Conservation (phyloP, 2,888 invertebrate genomes). For the Thelaira solivaga region DNA sequence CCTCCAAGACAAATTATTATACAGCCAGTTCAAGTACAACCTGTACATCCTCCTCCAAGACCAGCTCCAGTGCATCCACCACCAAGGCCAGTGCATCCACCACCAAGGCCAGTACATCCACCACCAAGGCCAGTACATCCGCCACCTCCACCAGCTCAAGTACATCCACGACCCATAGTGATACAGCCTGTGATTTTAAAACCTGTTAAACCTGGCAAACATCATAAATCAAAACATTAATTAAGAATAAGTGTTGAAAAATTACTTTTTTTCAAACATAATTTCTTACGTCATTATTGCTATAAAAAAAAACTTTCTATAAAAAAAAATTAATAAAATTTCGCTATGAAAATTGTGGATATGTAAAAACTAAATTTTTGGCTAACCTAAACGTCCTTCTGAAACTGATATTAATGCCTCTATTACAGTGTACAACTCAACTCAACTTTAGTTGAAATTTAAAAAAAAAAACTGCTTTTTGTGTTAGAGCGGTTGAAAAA, state of each 20-base stretch:
- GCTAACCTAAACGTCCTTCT: no score
- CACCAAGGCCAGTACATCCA: slow-evolving; percentile 1
- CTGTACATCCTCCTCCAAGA: slow-evolving; percentile 4
- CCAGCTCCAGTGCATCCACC: slow-evolving; percentile 10
- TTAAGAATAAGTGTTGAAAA: not conserved
- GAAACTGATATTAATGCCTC: no score
- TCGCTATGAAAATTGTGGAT: no score
- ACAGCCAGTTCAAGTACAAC: not conserved
- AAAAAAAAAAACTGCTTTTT: no score
- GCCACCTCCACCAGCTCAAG: not conserved
- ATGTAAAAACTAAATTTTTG: no score
- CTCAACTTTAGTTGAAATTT: no score
- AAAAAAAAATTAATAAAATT: no score
- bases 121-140: slow-evolving; percentile 7
- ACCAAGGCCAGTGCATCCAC: slow-evolving; percentile 24
- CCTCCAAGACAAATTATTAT: slow-evolving; percentile 17
- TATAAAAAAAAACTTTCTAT: no score
- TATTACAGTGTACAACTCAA: no score
- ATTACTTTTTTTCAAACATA: no score
- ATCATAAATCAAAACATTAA: slow-evolving; percentile 4
- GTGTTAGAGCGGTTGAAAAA: no score
- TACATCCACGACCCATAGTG: slow-evolving; percentile 15
- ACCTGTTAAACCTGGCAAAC: slow-evolving; percentile 34
- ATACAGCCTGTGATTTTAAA: slow-evolving; percentile 13
- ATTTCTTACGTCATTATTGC: no score